A percentile compares a stretch with the other conserved stretches of the same genome.
phyloP scores from a whole-genome alignment of 2,113 vertebrate species.

The Ranitomeya variabilis region DNA sequence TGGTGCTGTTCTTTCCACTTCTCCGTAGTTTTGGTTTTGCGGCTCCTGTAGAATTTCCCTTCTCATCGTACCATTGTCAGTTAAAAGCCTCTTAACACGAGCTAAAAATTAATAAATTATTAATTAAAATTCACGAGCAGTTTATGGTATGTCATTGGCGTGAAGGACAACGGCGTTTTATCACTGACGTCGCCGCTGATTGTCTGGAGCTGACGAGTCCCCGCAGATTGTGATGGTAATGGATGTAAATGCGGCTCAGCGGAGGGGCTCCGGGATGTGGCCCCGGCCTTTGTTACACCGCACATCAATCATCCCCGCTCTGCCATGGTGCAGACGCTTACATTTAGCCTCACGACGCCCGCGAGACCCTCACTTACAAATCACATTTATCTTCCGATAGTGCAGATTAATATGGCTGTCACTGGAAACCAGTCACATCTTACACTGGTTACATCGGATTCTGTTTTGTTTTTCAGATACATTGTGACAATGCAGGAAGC shows the following conservation, averaged over 20 bases:
- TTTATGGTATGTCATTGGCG: not conserved
- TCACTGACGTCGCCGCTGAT: not conserved
- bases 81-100: too few species aligned
- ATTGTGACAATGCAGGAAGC: too few species aligned
- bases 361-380: not conserved
- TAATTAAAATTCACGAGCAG: not conserved
- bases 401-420: constrained; percentile 18
- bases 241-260: not conserved
- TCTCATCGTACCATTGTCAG: too few species aligned
- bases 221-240: constrained; percentile 37
- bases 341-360: constrained; percentile 1
- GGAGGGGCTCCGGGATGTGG: not conserved
- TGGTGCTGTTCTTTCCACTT: too few species aligned
- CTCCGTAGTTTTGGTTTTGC: too few species aligned
- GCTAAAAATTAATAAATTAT: not conserved
- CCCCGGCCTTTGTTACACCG: constrained; percentile 10
- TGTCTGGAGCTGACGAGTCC: not conserved
- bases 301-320: constrained; percentile 34
- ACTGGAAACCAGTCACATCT: not conserved
- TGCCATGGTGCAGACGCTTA: not conserved
- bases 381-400: not conserved
- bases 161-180: not conserved
- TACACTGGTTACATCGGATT: not conserved
- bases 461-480: not conserved
- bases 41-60: too few species aligned